Conservation (phyloP, 2,888 invertebrate genomes). For the Hypolimnas misippus region DNA sequence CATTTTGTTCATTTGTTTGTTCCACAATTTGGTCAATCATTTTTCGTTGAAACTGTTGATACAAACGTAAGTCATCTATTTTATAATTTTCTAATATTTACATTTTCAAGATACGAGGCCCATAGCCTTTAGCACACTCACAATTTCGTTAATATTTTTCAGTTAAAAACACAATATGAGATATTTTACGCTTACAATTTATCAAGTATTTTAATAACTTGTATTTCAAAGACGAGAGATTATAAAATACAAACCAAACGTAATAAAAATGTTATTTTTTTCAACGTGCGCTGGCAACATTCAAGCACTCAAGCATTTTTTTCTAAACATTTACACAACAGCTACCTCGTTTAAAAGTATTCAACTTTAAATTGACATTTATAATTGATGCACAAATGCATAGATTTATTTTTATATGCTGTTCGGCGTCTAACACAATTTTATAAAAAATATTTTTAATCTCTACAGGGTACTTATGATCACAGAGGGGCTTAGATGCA, state of each 20-base stretch:
- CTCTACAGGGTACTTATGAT: constrained; percentile 35
- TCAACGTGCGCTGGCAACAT: not conserved
- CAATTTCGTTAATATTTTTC: no score
- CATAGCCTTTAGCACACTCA: no score
- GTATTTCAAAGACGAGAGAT: no score
- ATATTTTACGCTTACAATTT: no score
- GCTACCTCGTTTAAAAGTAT: constrained; percentile 14
- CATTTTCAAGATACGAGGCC: not conserved
- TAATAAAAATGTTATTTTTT: not conserved
- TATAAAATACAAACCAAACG: not conserved
- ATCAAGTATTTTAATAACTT: no score
- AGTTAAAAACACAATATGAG: no score
- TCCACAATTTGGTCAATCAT: not conserved
- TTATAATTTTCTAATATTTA: not conserved
- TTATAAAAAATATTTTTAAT: constrained; percentile 42
- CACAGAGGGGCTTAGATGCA: constrained; percentile 28
- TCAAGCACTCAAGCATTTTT: constrained; percentile 20
- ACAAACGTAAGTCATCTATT: not conserved
- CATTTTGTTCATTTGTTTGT: not conserved
- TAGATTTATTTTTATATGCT: constrained; percentile 17
- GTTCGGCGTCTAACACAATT: constrained; percentile 27
- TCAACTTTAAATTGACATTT: constrained; percentile 68
- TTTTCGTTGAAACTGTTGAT: not conserved
- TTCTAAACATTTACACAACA: constrained; percentile 12
- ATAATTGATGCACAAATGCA: constrained; percentile 64